Percentiles rank a stretch among this genome's conserved stretches.
phyloP scores from a whole-genome alignment of 2,888 invertebrate species.

The Acleris cristana region DNA sequence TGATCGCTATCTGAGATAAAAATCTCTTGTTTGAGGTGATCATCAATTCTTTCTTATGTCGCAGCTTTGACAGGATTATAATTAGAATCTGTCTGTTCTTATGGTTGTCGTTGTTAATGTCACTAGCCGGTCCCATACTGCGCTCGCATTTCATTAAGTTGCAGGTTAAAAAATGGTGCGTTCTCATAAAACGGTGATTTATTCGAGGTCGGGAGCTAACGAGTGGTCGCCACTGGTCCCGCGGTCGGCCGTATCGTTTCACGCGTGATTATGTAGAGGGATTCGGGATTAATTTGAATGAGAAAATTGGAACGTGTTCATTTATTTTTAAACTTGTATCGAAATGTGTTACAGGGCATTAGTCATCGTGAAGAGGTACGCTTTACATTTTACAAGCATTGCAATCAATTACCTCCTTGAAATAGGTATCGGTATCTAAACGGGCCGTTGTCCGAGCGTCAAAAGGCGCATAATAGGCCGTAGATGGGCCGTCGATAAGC shows the following conservation, averaged over 20 bases:
- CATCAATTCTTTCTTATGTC: constrained; percentile 81
- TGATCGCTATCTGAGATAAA: constrained; percentile 71
- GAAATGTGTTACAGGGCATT: constrained; percentile 13
- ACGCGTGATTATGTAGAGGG: constrained; percentile 29
- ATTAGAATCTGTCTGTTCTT: constrained; percentile 81
- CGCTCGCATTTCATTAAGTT: constrained; percentile 82
- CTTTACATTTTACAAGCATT: constrained; percentile 14
- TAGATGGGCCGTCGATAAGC: constrained; percentile 77
- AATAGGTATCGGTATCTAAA: constrained; percentile 57
- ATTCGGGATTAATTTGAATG: constrained; percentile 29
- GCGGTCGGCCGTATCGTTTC: constrained; percentile 36
- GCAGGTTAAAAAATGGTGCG: constrained; percentile 76
- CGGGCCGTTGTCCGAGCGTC: constrained; percentile 68
- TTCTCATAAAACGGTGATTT: constrained; percentile 82
- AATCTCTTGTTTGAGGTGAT: constrained; percentile 73
- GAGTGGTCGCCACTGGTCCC: constrained; percentile 72
- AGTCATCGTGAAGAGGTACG: constrained; percentile 4
- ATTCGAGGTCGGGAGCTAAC: constrained; percentile 80
- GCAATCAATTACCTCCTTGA: constrained; percentile 29
- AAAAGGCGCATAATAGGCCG: constrained; percentile 78
- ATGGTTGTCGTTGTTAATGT: constrained; percentile 82
- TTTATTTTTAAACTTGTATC: neutral
- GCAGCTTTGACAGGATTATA: constrained; percentile 82
- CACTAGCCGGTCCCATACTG: constrained; percentile 82
- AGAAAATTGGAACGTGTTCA: constrained; percentile 14